Percentiles rank a stretch among this genome's conserved stretches.
These are phyloP conservation scores for Patella depressa DNA, from an alignment of 2,888 invertebrate genomes.

Conservation along the genomic window DNA sequence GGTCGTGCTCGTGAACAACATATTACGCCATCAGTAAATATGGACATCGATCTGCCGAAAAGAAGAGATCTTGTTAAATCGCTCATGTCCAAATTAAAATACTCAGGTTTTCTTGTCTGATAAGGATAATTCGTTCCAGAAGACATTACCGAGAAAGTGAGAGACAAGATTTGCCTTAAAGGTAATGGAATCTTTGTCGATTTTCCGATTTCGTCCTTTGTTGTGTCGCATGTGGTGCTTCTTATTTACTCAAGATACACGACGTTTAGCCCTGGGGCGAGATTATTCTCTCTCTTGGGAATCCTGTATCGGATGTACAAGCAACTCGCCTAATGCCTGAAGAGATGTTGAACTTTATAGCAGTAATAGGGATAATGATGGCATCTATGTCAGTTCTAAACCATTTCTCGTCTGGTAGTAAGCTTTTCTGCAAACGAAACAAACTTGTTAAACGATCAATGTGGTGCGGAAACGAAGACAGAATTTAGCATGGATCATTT, in stretches of 20 bases:
- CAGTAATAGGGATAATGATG: slow-evolving; percentile 10
- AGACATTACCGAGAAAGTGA: neutral
- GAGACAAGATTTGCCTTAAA: slow-evolving; percentile 5
- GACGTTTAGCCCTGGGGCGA: neutral
- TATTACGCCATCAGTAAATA: slow-evolving; percentile 7
- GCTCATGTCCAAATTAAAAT: slow-evolving; percentile 6
- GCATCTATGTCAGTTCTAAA: neutral
- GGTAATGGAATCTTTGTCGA: slow-evolving; percentile 10
- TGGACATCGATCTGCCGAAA: neutral
- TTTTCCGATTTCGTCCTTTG: neutral
- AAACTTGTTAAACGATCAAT: slow-evolving; percentile 1
- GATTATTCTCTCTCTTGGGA: slow-evolving; percentile 1
- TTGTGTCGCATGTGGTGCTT: neutral
- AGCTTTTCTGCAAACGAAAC: slow-evolving; percentile 7
- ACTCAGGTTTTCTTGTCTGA: slow-evolving; percentile 3
- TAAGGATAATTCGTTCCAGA: slow-evolving; percentile 6
- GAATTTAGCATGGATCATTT: slow-evolving; percentile 7
- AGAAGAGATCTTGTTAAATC: neutral
- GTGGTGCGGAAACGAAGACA: neutral
- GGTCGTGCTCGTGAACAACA: neutral
- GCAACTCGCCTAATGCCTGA: neutral
- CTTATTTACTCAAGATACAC: slow-evolving; percentile 7
- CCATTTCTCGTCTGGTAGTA: neutral
- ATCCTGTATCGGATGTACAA: neutral
- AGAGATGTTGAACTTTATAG: neutral